Evolutionary conservation across 2,888 invertebrate genomes (phyloP), one percentile per base, ranked within the genome.

Genomic region (Tuta absoluta): DNA sequence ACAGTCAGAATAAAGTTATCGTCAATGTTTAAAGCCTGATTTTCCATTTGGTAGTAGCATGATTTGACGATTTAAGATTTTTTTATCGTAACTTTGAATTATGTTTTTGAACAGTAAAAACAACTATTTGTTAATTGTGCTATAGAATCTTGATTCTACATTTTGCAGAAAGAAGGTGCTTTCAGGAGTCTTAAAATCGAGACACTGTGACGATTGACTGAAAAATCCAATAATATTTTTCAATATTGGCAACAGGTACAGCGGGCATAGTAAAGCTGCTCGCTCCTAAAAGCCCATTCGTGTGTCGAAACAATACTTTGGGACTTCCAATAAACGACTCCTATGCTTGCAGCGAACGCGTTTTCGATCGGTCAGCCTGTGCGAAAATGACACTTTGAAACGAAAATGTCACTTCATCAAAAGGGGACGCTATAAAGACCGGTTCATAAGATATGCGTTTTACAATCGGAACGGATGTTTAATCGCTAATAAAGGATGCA

Each of bases 391-490:
- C 41, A 45, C 45, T 45, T 45, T 45, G 45, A 45, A 69, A 71
- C 70, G 61, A 65, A 68, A 69, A 56, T 24, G 56, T 23, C 28
- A 56, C 56, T 21, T 24, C 14, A 28, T 7, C 21, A 24, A 7
- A 2, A 45, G n/a, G 5, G 45, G 17, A 45, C 17, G n/a, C 5
- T 45, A n/a, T 45, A 11, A 45, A 45, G 45, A 45, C 45, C 17
- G 17, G 11, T 17, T 11, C 45, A 45, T 17, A 45, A 45, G 45
- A 45, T 45, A 45, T 45, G 45, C 45, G 45, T 17, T 8, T 45
- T n/a, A 17, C 45, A 45, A 45, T n/a, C n/a, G 45, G 11, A 45
- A 17, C 17, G 45, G 45, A 45, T 45, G 45, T 19, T 19, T n/a
- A 58, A 58, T 45, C 45, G 45, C 1, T 45, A 4, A n/a, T 17